Evolutionary conservation across 2,888 invertebrate species (phyloP).

Genomic region (Busseola fusca): DNA sequence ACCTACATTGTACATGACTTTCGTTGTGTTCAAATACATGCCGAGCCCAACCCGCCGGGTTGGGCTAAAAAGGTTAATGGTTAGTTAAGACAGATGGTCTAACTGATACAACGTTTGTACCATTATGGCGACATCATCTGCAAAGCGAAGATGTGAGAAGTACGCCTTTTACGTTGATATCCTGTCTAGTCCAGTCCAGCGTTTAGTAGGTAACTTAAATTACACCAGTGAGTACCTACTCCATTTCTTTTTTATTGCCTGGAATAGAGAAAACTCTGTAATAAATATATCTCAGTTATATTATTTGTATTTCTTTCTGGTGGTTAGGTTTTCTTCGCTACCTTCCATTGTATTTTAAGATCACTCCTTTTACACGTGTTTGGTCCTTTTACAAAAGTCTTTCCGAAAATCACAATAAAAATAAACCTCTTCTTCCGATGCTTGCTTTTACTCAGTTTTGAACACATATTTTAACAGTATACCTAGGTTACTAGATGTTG

Average conservation of each 20-base stretch:
- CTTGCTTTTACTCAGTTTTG: not conserved
- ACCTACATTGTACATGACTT: not conserved
- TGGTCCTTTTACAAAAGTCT: not conserved
- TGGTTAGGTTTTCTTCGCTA: not conserved
- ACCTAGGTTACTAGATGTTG: not conserved
- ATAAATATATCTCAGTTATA: not conserved
- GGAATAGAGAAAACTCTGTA: not conserved
- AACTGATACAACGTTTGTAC: not conserved
- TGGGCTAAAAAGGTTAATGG: no score
- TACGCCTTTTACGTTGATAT: not conserved
- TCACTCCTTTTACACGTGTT: not conserved
- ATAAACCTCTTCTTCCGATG: not conserved
- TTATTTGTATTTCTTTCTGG: constrained; percentile 3
- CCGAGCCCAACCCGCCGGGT: not conserved
- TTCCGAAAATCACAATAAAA: not conserved
- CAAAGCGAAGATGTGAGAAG: not conserved
- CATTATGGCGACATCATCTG: not conserved
- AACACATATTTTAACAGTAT: not conserved
- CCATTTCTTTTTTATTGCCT: not conserved
- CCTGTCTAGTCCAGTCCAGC: not conserved
- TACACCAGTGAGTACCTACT: not conserved
- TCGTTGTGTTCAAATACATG: not conserved
- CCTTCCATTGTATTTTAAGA: not conserved
- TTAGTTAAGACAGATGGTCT: not conserved
- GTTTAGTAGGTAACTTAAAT: not conserved